Base-by-base conservation (phyloP, 2,797 vertebrate species). In the Myiotriccus ornatus region DNA sequence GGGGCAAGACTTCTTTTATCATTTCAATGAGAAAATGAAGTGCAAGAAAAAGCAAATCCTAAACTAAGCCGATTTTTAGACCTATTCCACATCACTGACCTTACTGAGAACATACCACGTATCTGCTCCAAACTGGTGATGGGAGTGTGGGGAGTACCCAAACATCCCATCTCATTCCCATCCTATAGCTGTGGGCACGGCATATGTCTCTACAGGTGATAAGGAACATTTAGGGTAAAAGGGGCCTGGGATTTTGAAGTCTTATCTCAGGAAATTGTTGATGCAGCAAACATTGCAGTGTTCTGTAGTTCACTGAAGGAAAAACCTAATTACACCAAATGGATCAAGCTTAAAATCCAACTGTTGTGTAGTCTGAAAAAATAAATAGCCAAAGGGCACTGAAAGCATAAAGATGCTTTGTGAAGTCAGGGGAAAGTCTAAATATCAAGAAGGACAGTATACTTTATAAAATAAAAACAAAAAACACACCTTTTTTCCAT, bases 21-120 rank as follows among this genome's bases (percentile, higher is more conserved):
- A 65, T 65, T 93, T 83, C 89, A 93, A 4, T 41, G 93, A 71
- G 64, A 86, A 85, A 91, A 79, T 21, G 25, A 86, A 90, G 71
- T 5, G 39, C 84, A 80, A 71, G 70, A 77, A 65, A 95, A 94
- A 90, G 41, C 53, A 89, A 87, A 64, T 47, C 89, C 62, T 87
- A 87, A 89, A 94, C 68, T 60, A 84, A 94, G 65, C 39, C 80
- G 70, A 44, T 70, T 93, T 86, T 84, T 43, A 80, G 69, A 71
- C 24, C 46, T 47, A 75, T 47, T 71, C 71, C 71, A 89, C 67
- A 87, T 28, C 27, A 30, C 24, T 67, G 75, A 71, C 71, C 60
- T 84, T 67, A 68, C 50, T 57, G 47, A 93, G 60, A 80, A 34
- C 22, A 67, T 16, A 50, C 52, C 17, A 14, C 7, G 47, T 18